Conservation (phyloP, 2,888 invertebrate species). For the Stenichneumon culpator region DNA sequence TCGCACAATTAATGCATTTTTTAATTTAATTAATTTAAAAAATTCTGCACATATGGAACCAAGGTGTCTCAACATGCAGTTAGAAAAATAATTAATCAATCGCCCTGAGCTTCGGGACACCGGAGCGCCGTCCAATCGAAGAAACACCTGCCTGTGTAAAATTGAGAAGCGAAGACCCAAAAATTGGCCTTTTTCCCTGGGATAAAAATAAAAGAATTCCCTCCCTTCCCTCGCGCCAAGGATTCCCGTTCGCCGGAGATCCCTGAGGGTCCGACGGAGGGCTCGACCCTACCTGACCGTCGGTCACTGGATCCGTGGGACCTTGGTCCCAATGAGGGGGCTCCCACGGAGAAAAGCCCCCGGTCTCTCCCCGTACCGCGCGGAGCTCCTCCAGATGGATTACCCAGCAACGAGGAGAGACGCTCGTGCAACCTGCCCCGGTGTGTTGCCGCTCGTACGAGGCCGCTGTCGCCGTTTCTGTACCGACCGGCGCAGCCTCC, state of each 20-base stretch:
- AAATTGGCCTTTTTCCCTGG: neutral
- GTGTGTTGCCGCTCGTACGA: conserved; percentile 30
- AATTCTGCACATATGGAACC: too few species aligned
- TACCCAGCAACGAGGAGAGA: neutral
- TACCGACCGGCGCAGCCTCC: conserved; percentile 52
- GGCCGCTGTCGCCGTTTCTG: conserved; percentile 29
- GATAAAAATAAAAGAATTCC: neutral
- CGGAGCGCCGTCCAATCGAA: too few species aligned
- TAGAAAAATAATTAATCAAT: too few species aligned
- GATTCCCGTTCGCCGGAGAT: conserved; percentile 2
- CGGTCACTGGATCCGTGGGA: conserved; percentile 50
- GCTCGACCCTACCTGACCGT: conserved; percentile 57
- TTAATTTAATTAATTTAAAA: too few species aligned
- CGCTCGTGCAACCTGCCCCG: conserved; percentile 42
- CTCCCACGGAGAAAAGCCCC: conserved; percentile 7
- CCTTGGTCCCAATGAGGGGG: conserved; percentile 61
- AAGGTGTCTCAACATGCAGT: too few species aligned
- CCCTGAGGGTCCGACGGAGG: neutral
- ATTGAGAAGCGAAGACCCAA: neutral
- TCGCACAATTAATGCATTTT: too few species aligned
- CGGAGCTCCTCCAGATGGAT: neutral
- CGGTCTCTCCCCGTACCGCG: neutral
- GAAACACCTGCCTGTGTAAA: too few species aligned
- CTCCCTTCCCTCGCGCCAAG: neutral
- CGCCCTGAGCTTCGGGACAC: too few species aligned